These are phyloP conservation scores for Acrobasis repandana DNA, from an alignment of 2,888 invertebrate species.

Conservation along the genomic window DNA sequence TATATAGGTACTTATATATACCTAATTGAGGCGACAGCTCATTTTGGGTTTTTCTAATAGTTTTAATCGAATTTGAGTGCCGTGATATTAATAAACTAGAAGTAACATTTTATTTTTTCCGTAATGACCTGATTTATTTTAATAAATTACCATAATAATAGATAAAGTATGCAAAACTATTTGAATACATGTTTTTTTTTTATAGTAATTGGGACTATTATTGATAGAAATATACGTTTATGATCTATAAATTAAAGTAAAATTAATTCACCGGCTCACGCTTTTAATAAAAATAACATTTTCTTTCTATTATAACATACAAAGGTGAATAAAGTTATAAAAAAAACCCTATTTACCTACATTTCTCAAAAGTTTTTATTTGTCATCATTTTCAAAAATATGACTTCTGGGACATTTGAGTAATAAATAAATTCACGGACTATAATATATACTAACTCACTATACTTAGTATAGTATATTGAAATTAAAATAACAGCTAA, in stretches of 20 bases:
- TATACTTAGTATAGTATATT: too few relatives aligned
- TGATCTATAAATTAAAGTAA: conserved; percentile 1
- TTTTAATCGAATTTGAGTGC: conserved; percentile 9
- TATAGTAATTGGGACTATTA: not conserved
- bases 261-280: not conserved
- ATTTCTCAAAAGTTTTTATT: too few relatives aligned
- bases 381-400: too few relatives aligned
- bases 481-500: too few relatives aligned
- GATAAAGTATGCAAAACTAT: conserved; percentile 7
- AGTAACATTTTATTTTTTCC: not conserved
- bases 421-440: too few relatives aligned
- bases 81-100: conserved; percentile 7
- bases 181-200: conserved; percentile 10
- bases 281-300: not conserved
- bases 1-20: too few relatives aligned
- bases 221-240: not conserved
- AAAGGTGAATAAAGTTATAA: not conserved
- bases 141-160: conserved; percentile 16
- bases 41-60: conserved; percentile 2
- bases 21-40: not conserved
- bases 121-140: conserved; percentile 15
- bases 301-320: not conserved
- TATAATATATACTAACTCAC: too few relatives aligned
- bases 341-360: too few relatives aligned
- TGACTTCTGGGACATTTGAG: too few relatives aligned